phyloP scores from a whole-genome alignment of 2,888 invertebrate species.

The Liopterus haemorrhoidalis region DNA sequence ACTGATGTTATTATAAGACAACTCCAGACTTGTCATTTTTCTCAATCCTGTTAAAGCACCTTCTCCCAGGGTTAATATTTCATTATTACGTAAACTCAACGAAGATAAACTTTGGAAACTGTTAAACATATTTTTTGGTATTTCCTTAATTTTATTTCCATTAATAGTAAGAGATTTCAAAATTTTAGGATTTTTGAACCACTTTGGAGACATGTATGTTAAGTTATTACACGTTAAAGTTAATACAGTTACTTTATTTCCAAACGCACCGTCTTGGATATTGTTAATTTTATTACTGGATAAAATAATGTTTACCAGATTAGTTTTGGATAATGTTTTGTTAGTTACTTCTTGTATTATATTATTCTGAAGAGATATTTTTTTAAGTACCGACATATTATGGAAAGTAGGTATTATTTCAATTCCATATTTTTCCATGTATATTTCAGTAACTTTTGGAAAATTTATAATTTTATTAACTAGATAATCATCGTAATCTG shows the following conservation, averaged over 20 bases:
- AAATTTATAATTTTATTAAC: constrained; percentile 10
- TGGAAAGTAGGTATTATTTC: not conserved
- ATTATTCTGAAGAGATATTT: not conserved
- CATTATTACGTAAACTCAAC: constrained; percentile 15
- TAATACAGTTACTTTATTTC: constrained; percentile 4
- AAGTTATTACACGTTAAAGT: constrained; percentile 19
- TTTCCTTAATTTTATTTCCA: constrained; percentile 12
- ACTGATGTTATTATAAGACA: constrained; percentile 14
- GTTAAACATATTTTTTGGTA: constrained; percentile 17
- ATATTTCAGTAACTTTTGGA: not conserved
- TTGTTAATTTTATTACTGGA: constrained; percentile 10
- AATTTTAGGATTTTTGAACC: constrained; percentile 13
- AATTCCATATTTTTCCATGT: not conserved
- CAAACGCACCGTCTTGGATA: constrained; percentile 13
- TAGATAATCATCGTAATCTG: too few relatives aligned
- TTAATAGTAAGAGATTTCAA: constrained; percentile 5
- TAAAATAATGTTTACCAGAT: constrained; percentile 8
- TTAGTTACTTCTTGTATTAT: not conserved
- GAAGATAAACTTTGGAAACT: constrained; percentile 7
- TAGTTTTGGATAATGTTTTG: not conserved
- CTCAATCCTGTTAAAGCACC: constrained; percentile 14
- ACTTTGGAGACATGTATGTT: constrained; percentile 14
- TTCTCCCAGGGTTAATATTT: constrained; percentile 13
- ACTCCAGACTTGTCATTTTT: constrained; percentile 4
- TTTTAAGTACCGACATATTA: constrained; percentile 3